Evolutionary conservation across 2,888 invertebrate species (phyloP), one percentile per base, ranked within the genome.

Genomic region (Agapostemon virescens): DNA sequence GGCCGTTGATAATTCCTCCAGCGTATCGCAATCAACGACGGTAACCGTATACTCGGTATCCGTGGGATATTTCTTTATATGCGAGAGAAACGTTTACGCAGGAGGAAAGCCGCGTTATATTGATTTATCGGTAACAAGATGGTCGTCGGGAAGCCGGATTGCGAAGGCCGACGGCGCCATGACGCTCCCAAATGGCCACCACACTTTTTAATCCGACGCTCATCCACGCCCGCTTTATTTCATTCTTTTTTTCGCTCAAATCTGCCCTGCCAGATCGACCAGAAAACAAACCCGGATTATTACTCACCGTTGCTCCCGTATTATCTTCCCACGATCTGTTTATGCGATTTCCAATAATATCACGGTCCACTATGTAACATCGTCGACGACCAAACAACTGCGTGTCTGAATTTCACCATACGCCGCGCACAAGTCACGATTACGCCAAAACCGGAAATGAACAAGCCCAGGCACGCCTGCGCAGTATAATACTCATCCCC

Each of bases 51-150:
- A 69, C 71, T 75, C 75, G 61, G 69, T 73, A 76, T 81, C 79
- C 76, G 77, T 78, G 26, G 74, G 68, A 75, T 79, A 71, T 45
- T 49, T 71, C 71, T 69, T 76, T 77, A 67, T 69, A 45, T 70
- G 68, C 67, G 30, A 79, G 69, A 63, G 38, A 77, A 77, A 84
- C 74, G 75, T 77, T 81, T 79, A 76, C 74, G 63, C 63, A 81
- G 81, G 61, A 73, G 49, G 67, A 84, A 80, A 81, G 73, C 78
- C 87, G 81, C 86, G 88, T 81, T 86, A 83, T 89, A 90, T 90
- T 86, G 90, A 90, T 89, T 89, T 88, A 86, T 88, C 88, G 88
- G 87, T 86, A 86, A 87, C 88, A 90, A 90, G 87, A 90, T 90
- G 90, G 90, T 89, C 88, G 90, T 86, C 86, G 83, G 80, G 85